Evolutionary conservation across 2,888 invertebrate genomes (phyloP), one percentile per base, ranked within the genome.

Genomic region (Chalcis sispes): DNA sequence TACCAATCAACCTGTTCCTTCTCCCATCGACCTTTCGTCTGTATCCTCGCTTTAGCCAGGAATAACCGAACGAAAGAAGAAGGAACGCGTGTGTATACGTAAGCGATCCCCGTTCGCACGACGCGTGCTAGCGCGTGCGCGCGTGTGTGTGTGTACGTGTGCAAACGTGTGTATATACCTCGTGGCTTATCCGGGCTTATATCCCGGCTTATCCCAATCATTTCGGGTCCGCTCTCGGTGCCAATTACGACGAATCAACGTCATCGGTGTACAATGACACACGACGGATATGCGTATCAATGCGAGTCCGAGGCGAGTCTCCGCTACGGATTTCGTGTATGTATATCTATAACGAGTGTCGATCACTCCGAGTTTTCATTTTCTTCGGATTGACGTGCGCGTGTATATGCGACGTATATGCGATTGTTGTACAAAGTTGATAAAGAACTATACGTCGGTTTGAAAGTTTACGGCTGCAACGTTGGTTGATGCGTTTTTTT

Each of bases 211-310:
- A 88, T 88, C 88, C 88, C 88, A 88, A 88, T 88, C 88, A 88
- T 88, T 88, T 83, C 84, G 83, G 82, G 81, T 85, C 85, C 82
- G 83, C 85, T 83, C 85, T 86, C 84, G 85, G 87, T 88, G 87
- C 87, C 88, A 88, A 88, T 88, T 88, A 88, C 86, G 84, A 83
- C 88, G 85, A 87, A 88, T 88, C 87, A 88, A 87, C 82, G 88
- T 88, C 88, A 87, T n/a, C 82, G 82, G 85, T n/a, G n/a, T 85
- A 87, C 86, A 81, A 79, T 73, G 77, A 78, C 79, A 77, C 72
- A 50, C 54, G 77, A 5, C 50, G n/a, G n/a, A n/a, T n/a, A n/a
- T n/a, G n/a, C n/a, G n/a, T n/a, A n/a, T n/a, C n/a, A n/a, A n/a
- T n/a, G n/a, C n/a, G n/a, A n/a, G n/a, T n/a, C n/a, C n/a, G n/a